Base-by-base conservation (phyloP, 2,113 vertebrate genomes). In the Lucifuga dentata region DNA sequence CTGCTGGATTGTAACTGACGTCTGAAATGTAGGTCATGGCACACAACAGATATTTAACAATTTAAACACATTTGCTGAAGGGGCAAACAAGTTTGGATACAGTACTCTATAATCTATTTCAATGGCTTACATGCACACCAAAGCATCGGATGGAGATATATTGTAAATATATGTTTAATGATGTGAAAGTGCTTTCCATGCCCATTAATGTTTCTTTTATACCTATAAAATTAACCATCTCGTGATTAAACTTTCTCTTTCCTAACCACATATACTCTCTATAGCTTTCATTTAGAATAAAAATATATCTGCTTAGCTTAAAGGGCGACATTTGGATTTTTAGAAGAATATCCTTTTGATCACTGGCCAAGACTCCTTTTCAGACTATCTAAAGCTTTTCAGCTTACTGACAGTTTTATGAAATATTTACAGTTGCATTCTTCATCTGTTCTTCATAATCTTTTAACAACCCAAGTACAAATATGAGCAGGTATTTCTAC, bases 91-190 rank as follows among this genome's bases (percentile, higher is more conserved):
- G 66, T 67, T 64, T 16, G 3, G 56, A 81, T 73, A 86, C 72
- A 77, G 70, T 63, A 72, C 75, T 52, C 74, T 35, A 69, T 56
- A 46, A 56, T 62, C 65, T 67, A 65, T 51, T 76, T 87, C 35
- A 69, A 85, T 81, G 72, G 76, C 71, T 81, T 52, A 84, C 83
- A 85, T 86, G 85, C 80, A 81, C 74, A 81, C 5, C 53, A 49
- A 66, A 76, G 48, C 57, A 72, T 84, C 39, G 55, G 73, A 21
- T 70, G 3, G 6, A 74, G 57, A 68, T 80, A 74, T 72, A 71
- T 69, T 41, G 16, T 84, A 61, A 66, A 81, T 76, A 55, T 73
- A 52, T 68, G 58, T 56, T 60, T 58, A 65, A 56, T 62, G 29
- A 76, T 67, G 46, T 70, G 23, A 84, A 84, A 76, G 80, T 83